phyloP scores from a whole-genome alignment of 2,888 invertebrate genomes.

The Xestoiulus laeticollis region DNA sequence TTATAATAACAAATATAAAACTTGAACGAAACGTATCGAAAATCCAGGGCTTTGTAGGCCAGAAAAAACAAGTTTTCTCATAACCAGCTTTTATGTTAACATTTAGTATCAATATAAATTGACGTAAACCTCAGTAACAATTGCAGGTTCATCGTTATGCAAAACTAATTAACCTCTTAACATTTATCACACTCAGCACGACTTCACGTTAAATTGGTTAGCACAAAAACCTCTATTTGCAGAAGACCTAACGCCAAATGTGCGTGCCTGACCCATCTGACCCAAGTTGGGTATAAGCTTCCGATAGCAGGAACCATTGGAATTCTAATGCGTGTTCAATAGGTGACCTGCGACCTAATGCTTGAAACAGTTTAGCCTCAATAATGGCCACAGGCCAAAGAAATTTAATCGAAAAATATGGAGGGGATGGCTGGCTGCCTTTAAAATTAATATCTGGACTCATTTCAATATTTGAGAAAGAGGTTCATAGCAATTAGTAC shows the following conservation, averaged over 20 bases:
- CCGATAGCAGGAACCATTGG: neutral
- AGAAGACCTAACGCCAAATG: neutral
- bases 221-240: neutral
- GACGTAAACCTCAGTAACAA: neutral
- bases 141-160: neutral
- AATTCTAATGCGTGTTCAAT: neutral
- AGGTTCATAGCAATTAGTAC: slow-evolving; percentile 21
- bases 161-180: slow-evolving; percentile 11
- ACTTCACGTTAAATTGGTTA: neutral
- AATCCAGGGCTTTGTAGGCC: neutral
- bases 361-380: neutral
- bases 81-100: neutral
- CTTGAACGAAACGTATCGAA: neutral
- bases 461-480: slow-evolving; percentile 15
- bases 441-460: slow-evolving; percentile 21
- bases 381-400: neutral
- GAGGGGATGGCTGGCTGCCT: neutral
- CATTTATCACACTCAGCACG: neutral
- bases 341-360: neutral
- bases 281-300: neutral
- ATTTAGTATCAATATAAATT: neutral
- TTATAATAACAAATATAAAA: neutral
- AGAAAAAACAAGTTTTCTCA: neutral
- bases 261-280: neutral
- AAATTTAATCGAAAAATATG: neutral